Evolutionary conservation across 1,140 invertebrate species (phyloP), one percentile per base, ranked within the genome.

Genomic region (Paraescarpia echinospica): DNA sequence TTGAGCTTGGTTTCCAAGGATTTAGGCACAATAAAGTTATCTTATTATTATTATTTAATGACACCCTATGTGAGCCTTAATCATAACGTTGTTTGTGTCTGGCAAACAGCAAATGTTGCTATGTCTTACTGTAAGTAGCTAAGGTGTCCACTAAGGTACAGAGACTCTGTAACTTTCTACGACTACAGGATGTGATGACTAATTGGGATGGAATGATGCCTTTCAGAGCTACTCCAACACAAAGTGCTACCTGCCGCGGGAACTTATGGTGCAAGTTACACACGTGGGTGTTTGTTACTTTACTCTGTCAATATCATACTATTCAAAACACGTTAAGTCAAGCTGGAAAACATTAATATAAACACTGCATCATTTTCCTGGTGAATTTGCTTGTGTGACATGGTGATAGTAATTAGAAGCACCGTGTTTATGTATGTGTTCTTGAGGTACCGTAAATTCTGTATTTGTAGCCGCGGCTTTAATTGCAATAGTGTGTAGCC

Each of bases 191-290:
- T 77, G 59, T 27, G 18, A 31, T 77, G 59, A 77, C 22, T 77
- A 77, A 77, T 31, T 77, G 59, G 8, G 59, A 77, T 77, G 59
- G 9, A 27, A 22, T 77, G 41, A 6, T 77, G 59, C 27, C 27
- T 77, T 77, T 77, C 8, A 92, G 41, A 92, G 89, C 34, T 77
- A 92, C 91, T 92, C 89, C 2, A 93, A 93, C 41, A 93, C n/a
- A 27, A 34, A 92, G 33, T n/a, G 33, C 41, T 93, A 93, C 41
- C 91, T 93, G 89, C 92, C 92, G 2, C 34, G 59, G 27, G 92
- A 93, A 22, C 34, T 93, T 6, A 92, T 92, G 59, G 59, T 77
- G 59, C 59, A 77, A 77, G 59, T 77, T 12, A 0, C 59, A 27
- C 59, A 77, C 22, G 59, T 77, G 59, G 22, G 59, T 77, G 27